A percentile compares a stretch with the other conserved stretches of the same genome.
phyloP scores from a whole-genome alignment of 2,113 vertebrate species.

The Nibea coibor region DNA sequence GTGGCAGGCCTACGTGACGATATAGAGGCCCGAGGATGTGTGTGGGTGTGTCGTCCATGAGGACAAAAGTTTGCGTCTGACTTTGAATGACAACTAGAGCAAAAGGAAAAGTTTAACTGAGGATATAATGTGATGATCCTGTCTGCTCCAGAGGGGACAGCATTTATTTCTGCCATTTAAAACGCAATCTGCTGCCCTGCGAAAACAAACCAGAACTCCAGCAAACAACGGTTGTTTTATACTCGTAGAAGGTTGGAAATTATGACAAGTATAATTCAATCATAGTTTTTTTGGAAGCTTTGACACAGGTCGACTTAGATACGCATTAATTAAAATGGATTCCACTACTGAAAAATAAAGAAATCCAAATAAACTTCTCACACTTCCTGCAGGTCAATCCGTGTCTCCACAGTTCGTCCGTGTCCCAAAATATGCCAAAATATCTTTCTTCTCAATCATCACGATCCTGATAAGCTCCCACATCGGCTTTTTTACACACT shows the following conservation, averaged over 20 bases:
- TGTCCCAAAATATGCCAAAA: not conserved
- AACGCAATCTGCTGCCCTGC: not conserved
- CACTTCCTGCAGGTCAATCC: not conserved
- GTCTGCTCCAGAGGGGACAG: not conserved
- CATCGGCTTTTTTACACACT: not conserved
- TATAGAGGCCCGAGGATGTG: not conserved
- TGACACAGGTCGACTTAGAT: not conserved
- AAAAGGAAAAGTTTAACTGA: constrained; percentile 18
- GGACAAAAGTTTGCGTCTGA: not conserved
- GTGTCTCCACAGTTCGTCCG: not conserved
- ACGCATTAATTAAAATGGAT: not conserved
- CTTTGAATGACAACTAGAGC: constrained; percentile 16
- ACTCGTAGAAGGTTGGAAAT: not conserved
- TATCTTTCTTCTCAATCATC: not conserved
- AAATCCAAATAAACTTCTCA: not conserved
- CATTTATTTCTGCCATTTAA: constrained; percentile 2
- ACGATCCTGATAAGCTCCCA: not conserved
- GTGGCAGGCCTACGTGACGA: not conserved
- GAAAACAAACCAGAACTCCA: not conserved
- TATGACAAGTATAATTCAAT: too few relatives aligned
- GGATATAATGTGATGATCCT: not conserved
- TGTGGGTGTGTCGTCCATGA: not conserved
- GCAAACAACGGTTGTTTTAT: not conserved
- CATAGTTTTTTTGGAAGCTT: too few relatives aligned
- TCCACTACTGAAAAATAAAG: not conserved